Evolutionary conservation across 2,888 invertebrate species (phyloP).

Genomic region (Drosophila parthenogenetica): DNA sequence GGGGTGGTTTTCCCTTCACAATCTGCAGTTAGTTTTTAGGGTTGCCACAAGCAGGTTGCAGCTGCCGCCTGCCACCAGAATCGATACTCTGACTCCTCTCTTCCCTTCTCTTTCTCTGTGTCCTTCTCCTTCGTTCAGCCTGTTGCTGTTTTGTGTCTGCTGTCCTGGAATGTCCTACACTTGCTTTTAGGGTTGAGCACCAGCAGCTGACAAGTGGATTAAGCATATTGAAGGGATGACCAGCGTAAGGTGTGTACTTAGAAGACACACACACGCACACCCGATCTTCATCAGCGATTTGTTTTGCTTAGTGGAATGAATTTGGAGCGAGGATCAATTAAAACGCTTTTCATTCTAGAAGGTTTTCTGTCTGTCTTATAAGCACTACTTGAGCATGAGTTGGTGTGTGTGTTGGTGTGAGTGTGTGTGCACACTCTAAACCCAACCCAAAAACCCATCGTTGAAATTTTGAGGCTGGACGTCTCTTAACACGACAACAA

Average conservation of each 20-base stretch:
- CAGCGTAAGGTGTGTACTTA: slow-evolving; percentile 23
- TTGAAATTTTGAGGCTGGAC: slow-evolving; percentile 76
- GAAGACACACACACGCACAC: neutral
- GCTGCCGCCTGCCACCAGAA: slow-evolving; percentile 54
- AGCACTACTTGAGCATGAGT: neutral
- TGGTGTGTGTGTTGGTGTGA: neutral
- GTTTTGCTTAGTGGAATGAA: slow-evolving; percentile 22
- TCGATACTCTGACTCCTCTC: slow-evolving; percentile 13
- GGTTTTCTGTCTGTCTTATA: no score
- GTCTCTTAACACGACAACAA: slow-evolving; percentile 69
- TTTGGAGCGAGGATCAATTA: neutral
- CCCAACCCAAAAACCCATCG: slow-evolving; percentile 72
- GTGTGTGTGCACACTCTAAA: slow-evolving; percentile 38
- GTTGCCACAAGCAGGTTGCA: slow-evolving; percentile 70
- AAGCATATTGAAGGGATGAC: slow-evolving; percentile 47
- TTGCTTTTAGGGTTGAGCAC: slow-evolving; percentile 59
- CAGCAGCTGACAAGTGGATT: slow-evolving; percentile 59
- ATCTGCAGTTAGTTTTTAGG: slow-evolving; percentile 35
- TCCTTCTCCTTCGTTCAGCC: slow-evolving; percentile 21
- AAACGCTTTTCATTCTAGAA: no score
- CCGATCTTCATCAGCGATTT: slow-evolving; percentile 32
- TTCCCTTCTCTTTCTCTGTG: neutral
- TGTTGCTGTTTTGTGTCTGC: slow-evolving; percentile 44
- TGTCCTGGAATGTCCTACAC: slow-evolving; percentile 40
- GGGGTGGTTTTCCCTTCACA: slow-evolving; percentile 66